phyloP scores from a whole-genome alignment of 2,113 vertebrate genomes.

The Cephalopholis sonnerati region DNA sequence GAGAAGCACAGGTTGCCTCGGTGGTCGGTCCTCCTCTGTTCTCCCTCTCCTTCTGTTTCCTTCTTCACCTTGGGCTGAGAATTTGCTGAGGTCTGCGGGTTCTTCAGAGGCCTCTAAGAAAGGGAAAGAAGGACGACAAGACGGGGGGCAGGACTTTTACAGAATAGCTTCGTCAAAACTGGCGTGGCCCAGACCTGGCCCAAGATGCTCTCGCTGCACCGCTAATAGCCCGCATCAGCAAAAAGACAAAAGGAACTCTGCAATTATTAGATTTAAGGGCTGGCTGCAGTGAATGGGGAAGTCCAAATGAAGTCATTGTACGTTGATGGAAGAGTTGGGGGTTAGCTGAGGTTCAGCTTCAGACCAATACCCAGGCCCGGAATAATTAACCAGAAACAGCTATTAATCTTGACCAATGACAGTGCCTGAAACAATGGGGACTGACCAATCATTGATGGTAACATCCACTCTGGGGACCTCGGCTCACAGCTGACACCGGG shows the following conservation, averaged over 20 bases:
- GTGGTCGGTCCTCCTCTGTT: slow-evolving; percentile 69
- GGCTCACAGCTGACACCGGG: slow-evolving; percentile 57
- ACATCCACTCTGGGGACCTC: slow-evolving; percentile 56
- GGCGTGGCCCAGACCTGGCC: slow-evolving; percentile 75
- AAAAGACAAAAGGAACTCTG: slow-evolving; percentile 75
- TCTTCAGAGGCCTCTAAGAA: slow-evolving; percentile 59
- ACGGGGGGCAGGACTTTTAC: slow-evolving; percentile 54
- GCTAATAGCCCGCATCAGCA: slow-evolving; percentile 85
- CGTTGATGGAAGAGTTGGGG: slow-evolving; percentile 72
- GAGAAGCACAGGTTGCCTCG: slow-evolving; percentile 78
- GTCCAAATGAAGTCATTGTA: slow-evolving; percentile 81
- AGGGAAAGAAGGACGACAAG: slow-evolving; percentile 42
- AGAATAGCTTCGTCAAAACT: slow-evolving; percentile 78
- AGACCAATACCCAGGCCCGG: slow-evolving; percentile 63
- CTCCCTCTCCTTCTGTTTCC: slow-evolving; percentile 61
- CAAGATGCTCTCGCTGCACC: slow-evolving; percentile 71
- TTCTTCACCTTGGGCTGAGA: slow-evolving; percentile 70
- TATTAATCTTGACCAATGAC: slow-evolving; percentile 82
- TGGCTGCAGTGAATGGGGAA: slow-evolving; percentile 73
- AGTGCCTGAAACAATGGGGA: slow-evolving; percentile 71
- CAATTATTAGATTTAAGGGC: slow-evolving; percentile 79
- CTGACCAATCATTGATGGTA: slow-evolving; percentile 77
- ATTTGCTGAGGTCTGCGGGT: slow-evolving; percentile 83
- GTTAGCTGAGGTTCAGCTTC: slow-evolving; percentile 79
- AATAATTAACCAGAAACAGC: slow-evolving; percentile 85